Evolutionary conservation across 2,888 invertebrate species (phyloP).

Genomic region (Cerceris ruficornis): DNA sequence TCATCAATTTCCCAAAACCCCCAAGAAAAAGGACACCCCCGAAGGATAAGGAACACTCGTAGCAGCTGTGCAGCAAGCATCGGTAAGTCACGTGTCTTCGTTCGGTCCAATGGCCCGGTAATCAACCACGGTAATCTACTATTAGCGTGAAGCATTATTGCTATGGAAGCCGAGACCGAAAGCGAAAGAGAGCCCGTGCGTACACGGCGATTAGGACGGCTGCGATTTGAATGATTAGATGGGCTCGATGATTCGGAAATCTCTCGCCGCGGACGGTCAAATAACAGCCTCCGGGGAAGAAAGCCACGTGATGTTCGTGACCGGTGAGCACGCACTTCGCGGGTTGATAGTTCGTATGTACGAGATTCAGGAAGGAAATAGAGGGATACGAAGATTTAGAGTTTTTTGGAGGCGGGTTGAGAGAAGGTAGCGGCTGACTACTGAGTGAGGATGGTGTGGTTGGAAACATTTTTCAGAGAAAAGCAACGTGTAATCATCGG

Average conservation of each 20-base stretch:
- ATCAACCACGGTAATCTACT: too few relatives aligned
- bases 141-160: neutral
- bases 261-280: conserved; percentile 64
- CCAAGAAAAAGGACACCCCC: too few relatives aligned
- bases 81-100: conserved; percentile 10
- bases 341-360: conserved; percentile 64
- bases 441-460: too few relatives aligned
- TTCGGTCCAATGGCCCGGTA: too few relatives aligned
- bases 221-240: conserved; percentile 78
- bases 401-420: neutral
- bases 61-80: too few relatives aligned
- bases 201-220: conserved; percentile 59
- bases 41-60: too few relatives aligned
- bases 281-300: conserved; percentile 72
- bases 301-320: conserved; percentile 68
- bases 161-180: neutral
- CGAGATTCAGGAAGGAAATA: conserved; percentile 1
- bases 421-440: too few relatives aligned
- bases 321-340: conserved; percentile 69
- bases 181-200: conserved; percentile 42
- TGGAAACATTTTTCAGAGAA: too few relatives aligned
- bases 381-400: neutral
- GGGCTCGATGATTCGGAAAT: conserved; percentile 68
- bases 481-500: too few relatives aligned
- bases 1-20: too few relatives aligned